These are phyloP conservation scores for Oligia latruncula DNA, from an alignment of 2,888 invertebrate genomes.

Conservation along the genomic window DNA sequence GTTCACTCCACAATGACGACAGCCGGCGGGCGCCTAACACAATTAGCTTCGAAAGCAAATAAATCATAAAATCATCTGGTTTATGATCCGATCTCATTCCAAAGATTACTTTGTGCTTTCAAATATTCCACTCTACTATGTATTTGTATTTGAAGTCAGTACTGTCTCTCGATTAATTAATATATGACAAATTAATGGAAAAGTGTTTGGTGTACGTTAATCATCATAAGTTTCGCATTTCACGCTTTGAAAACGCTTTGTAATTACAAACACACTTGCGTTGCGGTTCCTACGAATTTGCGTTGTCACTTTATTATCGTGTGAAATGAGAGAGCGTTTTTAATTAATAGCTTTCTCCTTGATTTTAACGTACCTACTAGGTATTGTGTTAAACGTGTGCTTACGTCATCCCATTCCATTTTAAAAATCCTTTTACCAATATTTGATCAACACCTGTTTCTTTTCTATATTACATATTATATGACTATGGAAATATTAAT, in stretches of 20 bases:
- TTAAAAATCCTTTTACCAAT: constrained; percentile 52
- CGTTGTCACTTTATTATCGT: constrained; percentile 84
- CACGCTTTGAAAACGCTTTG: constrained; percentile 79
- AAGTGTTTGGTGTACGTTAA: constrained; percentile 77
- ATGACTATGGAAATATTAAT: constrained; percentile 63
- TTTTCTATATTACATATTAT: constrained; percentile 42
- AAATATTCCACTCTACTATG: constrained; percentile 52
- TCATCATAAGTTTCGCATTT: constrained; percentile 80
- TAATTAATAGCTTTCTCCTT: constrained; percentile 86
- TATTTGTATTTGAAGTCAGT: constrained; percentile 55
- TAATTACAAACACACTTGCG: constrained; percentile 81
- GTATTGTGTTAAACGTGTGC: constrained; percentile 61
- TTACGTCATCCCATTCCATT: constrained; percentile 56
- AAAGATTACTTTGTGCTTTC: constrained; percentile 73
- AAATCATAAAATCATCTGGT: constrained; percentile 81
- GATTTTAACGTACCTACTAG: constrained; percentile 68
- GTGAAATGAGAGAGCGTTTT: constrained; percentile 83
- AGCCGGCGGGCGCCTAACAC: constrained; percentile 78
- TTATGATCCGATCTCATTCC: constrained; percentile 76
- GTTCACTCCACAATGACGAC: constrained; percentile 71
- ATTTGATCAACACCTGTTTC: constrained; percentile 64
- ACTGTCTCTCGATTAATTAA: constrained; percentile 78
- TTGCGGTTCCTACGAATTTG: constrained; percentile 75
- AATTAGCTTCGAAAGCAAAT: constrained; percentile 83
- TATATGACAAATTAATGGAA: constrained; percentile 83